Base-by-base conservation (phyloP, 2,888 invertebrate species). In the Meta bourneti region DNA sequence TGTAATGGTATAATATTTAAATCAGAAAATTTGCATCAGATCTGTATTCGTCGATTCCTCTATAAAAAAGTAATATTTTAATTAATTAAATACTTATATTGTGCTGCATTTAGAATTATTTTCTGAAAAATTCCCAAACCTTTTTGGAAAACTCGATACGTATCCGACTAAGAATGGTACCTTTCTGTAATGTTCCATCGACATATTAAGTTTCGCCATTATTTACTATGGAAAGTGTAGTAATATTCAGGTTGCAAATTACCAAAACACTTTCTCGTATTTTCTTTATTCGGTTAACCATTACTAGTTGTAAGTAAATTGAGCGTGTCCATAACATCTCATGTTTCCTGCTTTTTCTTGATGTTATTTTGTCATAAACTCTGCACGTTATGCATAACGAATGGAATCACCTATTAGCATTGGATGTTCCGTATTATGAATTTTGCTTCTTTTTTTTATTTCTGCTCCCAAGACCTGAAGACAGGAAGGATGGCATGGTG, bases 401-500 rank as follows among this genome's bases (percentile, higher is more conserved):
- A 20, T 7, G 72, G 71, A 71, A 82, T 71, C 71, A 19, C 16
- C 72, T 20, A 74, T 83, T 84, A 72, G 19, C 8, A 16, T 69
- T 16, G 49, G 49, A 71, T 78, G 20, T 51, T 85, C 48, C 49
- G 77, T 74, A 75, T 84, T 51, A 9, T 75, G 19, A 1, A 34
- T 9, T 84, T 84, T 19, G 11, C 34, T 81, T 71, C n/a, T n/a
- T n/a, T n/a, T 52, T 83, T 52, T 20, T 72, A 13, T 48, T 52
- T 72, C 13, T 52, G 20, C 5, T 19, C 19, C 70, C 52, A 52
- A 74, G 20, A 74, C 7, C 34, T 79, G 48, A 71, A 54, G 81
- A 51, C 75, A 88, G 74, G 75, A 88, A 80, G 79, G 72, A 75
- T 51, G 51, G 5, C 52, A 19, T 5, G 69, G 72, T 61, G 54